These are phyloP conservation scores for Rutilus rutilus DNA, from an alignment of 2,113 vertebrate genomes.

Conservation along the genomic window DNA sequence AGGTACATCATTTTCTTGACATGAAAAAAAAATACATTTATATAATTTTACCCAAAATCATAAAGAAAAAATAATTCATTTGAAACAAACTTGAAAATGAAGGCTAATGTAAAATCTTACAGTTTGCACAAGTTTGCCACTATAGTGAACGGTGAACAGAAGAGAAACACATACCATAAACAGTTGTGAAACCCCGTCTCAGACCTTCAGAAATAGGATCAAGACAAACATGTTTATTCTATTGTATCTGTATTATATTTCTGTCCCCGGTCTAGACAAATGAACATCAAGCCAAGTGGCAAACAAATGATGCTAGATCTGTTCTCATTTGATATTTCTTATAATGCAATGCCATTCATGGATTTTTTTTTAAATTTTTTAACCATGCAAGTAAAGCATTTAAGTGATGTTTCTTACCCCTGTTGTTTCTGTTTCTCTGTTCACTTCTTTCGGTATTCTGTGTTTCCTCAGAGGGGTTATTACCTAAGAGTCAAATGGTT, in stretches of 20 bases:
- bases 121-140: background rate
- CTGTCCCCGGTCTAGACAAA: too few relatives aligned
- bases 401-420: slow-evolving; percentile 6
- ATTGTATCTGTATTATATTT: too few relatives aligned
- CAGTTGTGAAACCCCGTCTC: background rate
- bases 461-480: background rate
- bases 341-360: background rate
- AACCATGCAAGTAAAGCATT: background rate
- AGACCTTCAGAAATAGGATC: background rate
- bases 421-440: background rate
- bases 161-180: slow-evolving; percentile 66
- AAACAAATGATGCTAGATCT: too few relatives aligned
- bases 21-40: slow-evolving; percentile 15
- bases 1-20: slow-evolving; percentile 67
- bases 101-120: background rate
- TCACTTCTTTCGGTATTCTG: background rate
- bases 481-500: background rate
- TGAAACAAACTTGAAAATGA: background rate
- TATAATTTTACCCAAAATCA: background rate
- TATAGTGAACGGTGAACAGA: background rate
- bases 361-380: too few relatives aligned
- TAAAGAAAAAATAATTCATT: background rate
- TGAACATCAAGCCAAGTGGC: too few relatives aligned
- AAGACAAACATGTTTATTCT: background rate
- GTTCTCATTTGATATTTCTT: background rate